Conservation (phyloP, 2,888 invertebrate genomes). For the Willowsia nigromaculata region DNA sequence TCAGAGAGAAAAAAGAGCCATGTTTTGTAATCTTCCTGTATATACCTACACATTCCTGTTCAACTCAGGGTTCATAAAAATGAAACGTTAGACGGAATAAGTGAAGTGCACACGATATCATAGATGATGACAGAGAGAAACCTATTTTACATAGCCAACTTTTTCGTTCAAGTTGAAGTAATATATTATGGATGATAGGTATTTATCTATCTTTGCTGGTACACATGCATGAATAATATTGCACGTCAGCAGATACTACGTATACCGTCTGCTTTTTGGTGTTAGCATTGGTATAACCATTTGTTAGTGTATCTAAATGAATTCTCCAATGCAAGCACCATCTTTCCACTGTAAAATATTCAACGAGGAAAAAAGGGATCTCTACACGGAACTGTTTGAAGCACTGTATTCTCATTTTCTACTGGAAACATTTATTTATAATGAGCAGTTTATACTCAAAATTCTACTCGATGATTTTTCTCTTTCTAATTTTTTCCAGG, state of each 20-base stretch:
- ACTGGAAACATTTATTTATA: neutral
- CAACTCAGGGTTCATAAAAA: neutral
- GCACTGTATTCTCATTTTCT: neutral
- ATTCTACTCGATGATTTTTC: neutral
- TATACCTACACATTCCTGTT: neutral
- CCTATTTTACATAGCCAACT: neutral
- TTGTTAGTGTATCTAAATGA: neutral
- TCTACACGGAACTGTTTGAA: neutral
- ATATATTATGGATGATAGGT: neutral
- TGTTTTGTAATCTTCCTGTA: neutral
- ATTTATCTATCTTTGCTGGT: neutral
- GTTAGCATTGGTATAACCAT: neutral
- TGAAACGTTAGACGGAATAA: neutral
- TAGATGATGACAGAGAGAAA: neutral
- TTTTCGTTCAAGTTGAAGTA: neutral
- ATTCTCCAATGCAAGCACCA: no score
- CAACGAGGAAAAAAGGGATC: neutral
- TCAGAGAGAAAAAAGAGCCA: neutral
- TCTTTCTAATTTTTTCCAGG: neutral
- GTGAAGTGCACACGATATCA: constrained; percentile 13
- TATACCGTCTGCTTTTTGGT: no score
- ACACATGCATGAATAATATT: neutral
- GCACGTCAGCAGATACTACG: neutral
- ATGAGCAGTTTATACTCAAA: constrained; percentile 17
- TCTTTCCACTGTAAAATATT: neutral